Evolutionary conservation across 2,113 vertebrate genomes (phyloP).

Genomic region (Monarcha castaneiventris): DNA sequence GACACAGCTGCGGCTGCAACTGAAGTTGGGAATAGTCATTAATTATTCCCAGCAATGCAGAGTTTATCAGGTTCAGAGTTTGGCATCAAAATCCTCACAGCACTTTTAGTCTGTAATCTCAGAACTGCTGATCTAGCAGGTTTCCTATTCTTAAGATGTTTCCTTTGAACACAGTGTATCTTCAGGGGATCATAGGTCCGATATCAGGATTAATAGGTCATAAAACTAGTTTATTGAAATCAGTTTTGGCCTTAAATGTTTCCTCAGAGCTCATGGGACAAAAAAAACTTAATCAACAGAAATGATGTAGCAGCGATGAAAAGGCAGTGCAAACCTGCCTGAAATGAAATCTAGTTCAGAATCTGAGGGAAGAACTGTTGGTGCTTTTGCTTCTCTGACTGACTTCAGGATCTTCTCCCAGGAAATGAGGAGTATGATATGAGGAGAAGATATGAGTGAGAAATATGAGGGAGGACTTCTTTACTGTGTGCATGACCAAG

Average conservation of each 20-base stretch:
- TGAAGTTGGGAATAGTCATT: background rate
- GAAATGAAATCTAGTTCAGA: background rate
- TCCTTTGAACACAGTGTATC: background rate
- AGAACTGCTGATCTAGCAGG: background rate
- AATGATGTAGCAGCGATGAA: background rate
- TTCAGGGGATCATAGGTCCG: background rate
- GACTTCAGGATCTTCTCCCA: background rate
- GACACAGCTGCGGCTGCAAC: background rate
- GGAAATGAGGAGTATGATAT: background rate
- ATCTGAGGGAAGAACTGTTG: background rate
- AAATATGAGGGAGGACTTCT: background rate
- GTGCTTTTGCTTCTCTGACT: background rate
- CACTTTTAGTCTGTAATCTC: background rate
- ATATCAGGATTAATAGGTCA: background rate
- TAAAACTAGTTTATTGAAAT: background rate
- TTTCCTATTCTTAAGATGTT: background rate
- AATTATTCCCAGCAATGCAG: background rate
- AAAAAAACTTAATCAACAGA: background rate
- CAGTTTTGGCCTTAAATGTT: background rate
- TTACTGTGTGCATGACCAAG: background rate
- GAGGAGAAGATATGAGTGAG: background rate
- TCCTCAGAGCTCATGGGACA: background rate
- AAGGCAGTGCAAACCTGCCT: background rate
- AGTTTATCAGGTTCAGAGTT: background rate
- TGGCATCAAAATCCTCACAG: background rate